Conservation (phyloP, 1,140 invertebrate species). For the Anoplophora glabripennis region DNA sequence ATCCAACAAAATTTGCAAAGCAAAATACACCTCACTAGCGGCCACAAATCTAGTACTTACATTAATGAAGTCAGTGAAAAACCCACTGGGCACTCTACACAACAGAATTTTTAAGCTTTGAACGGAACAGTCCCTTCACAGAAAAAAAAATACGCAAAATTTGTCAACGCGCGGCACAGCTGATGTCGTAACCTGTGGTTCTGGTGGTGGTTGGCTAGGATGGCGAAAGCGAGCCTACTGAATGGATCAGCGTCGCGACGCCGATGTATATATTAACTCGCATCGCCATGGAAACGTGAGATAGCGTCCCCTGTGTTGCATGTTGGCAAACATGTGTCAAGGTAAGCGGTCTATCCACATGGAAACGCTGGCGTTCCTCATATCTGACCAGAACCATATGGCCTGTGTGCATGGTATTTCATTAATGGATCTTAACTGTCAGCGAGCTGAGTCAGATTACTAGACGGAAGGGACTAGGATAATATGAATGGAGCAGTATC, state of each 20-base stretch:
- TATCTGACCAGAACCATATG: too few relatives aligned
- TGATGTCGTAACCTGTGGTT: constrained; percentile 6
- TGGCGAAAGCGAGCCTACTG: not conserved
- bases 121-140: not conserved
- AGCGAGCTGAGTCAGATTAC: too few relatives aligned
- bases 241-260: constrained; percentile 6
- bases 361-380: too few relatives aligned
- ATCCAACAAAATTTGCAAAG: too few relatives aligned
- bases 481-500: too few relatives aligned
- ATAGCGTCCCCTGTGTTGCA: not conserved
- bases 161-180: constrained; percentile 1
- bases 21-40: too few relatives aligned
- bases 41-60: not conserved
- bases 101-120: constrained; percentile 7
- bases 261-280: constrained; percentile 6
- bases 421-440: too few relatives aligned
- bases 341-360: not conserved
- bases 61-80: not conserved
- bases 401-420: too few relatives aligned
- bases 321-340: constrained; percentile 1
- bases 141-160: not conserved
- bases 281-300: constrained; percentile 2
- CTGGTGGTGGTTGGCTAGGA: not conserved
- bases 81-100: constrained; percentile 5
- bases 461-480: too few relatives aligned